phyloP scores from a whole-genome alignment of 37 sponge, comb jelly and placozoan species.

The Bolinopsis microptera region DNA sequence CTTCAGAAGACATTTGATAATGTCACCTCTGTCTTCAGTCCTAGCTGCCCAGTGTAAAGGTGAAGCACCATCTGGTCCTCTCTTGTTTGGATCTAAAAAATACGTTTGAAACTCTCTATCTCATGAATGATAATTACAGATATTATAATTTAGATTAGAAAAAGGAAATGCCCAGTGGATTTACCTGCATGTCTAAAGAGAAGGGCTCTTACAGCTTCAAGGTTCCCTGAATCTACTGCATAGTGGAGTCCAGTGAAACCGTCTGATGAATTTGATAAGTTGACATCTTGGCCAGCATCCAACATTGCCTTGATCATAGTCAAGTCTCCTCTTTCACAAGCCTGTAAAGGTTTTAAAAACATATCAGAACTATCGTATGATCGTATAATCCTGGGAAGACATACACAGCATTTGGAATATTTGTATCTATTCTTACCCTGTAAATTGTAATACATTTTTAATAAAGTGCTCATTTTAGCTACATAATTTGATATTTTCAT shows the following conservation, averaged over 20 bases:
- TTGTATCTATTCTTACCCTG: too few relatives aligned
- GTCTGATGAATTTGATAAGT: background rate
- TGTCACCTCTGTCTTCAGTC: background rate
- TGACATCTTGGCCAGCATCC: background rate
- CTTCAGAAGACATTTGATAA: background rate
- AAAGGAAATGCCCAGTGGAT: too few relatives aligned
- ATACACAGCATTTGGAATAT: too few relatives aligned
- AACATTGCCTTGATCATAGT: background rate
- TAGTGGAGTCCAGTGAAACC: constrained; percentile 40
- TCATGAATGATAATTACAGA: too few relatives aligned
- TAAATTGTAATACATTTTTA: too few relatives aligned
- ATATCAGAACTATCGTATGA: too few relatives aligned
- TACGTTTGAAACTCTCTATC: too few relatives aligned
- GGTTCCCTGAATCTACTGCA: constrained; percentile 21
- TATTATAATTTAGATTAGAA: too few relatives aligned
- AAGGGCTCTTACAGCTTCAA: background rate
- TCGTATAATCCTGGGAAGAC: too few relatives aligned
- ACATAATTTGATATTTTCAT: too few relatives aligned
- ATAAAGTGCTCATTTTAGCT: too few relatives aligned
- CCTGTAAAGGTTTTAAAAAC: too few relatives aligned
- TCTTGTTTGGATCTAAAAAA: background rate
- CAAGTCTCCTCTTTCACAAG: constrained; percentile 25
- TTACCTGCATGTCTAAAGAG: constrained; percentile 1
- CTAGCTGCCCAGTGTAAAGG: constrained; percentile 59
- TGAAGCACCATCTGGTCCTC: constrained; percentile 19